phyloP scores from a whole-genome alignment of 2,113 vertebrate species.

The Holacanthus passer region DNA sequence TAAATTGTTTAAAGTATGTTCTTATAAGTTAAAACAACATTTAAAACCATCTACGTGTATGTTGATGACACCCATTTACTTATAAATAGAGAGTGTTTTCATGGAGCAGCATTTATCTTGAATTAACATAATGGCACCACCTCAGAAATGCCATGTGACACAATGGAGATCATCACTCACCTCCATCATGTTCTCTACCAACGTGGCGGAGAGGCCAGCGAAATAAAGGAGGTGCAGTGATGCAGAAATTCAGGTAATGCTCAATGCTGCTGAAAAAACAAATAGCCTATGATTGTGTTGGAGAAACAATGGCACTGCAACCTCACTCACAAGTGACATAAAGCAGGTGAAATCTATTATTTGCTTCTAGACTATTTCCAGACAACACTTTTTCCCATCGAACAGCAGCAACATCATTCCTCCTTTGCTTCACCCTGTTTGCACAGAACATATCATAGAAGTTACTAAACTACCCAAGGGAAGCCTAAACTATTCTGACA shows the following conservation, averaged over 20 bases:
- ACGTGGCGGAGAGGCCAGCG: conserved; percentile 7
- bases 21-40: neutral
- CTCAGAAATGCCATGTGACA: conserved; percentile 25
- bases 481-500: too few species aligned
- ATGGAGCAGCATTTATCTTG: neutral
- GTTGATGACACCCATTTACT: conserved; percentile 6
- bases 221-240: conserved; percentile 1
- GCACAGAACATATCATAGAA: too few species aligned
- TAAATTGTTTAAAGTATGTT: neutral
- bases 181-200: conserved; percentile 3
- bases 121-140: conserved; percentile 1
- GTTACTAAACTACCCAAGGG: too few species aligned
- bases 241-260: conserved; percentile 29
- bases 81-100: neutral
- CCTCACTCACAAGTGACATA: neutral
- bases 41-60: neutral
- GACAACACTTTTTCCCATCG: neutral
- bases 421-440: neutral
- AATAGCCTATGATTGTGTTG: neutral
- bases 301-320: neutral
- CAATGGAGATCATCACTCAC: conserved; percentile 21
- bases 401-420: neutral
- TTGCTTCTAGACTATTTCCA: conserved; percentile 2
- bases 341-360: conserved; percentile 15
- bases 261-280: conserved; percentile 19